phyloP scores from a whole-genome alignment of 2,113 vertebrate genomes.

The Perca schrenkii region DNA sequence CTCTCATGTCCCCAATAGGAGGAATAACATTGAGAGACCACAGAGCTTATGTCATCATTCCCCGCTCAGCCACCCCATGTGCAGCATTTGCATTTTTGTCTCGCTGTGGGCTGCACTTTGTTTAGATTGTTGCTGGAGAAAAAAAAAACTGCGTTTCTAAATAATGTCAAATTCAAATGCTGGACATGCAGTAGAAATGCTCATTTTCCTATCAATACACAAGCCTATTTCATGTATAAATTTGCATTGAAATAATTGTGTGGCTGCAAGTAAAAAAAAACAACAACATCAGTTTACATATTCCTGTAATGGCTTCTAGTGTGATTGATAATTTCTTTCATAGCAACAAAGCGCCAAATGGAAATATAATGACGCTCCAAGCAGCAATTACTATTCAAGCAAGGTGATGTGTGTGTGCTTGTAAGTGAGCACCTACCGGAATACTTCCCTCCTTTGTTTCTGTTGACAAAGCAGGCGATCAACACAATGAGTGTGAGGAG shows the following conservation, averaged over 20 bases:
- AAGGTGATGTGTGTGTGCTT: conserved; percentile 36
- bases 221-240: conserved; percentile 42
- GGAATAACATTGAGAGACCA: conserved; percentile 56
- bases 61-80: conserved; percentile 14
- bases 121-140: conserved; percentile 33
- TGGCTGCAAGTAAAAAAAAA: neutral
- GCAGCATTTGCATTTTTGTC: conserved; percentile 70
- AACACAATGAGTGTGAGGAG: conserved; percentile 92
- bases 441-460: conserved; percentile 97
- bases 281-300: conserved; percentile 31
- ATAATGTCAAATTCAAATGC: conserved; percentile 59
- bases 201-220: conserved; percentile 56
- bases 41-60: conserved; percentile 62
- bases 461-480: conserved; percentile 95
- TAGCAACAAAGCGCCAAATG: conserved; percentile 50
- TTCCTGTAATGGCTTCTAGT: conserved; percentile 41
- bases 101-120: conserved; percentile 56
- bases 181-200: conserved; percentile 35
- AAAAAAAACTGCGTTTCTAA: conserved; percentile 36
- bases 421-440: conserved; percentile 87
- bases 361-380: conserved; percentile 59
- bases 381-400: conserved; percentile 62
- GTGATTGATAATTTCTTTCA: conserved; percentile 60
- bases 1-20: conserved; percentile 55
- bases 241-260: conserved; percentile 63